phyloP scores from a whole-genome alignment of 2,888 invertebrate species.

The Drepana falcataria region DNA sequence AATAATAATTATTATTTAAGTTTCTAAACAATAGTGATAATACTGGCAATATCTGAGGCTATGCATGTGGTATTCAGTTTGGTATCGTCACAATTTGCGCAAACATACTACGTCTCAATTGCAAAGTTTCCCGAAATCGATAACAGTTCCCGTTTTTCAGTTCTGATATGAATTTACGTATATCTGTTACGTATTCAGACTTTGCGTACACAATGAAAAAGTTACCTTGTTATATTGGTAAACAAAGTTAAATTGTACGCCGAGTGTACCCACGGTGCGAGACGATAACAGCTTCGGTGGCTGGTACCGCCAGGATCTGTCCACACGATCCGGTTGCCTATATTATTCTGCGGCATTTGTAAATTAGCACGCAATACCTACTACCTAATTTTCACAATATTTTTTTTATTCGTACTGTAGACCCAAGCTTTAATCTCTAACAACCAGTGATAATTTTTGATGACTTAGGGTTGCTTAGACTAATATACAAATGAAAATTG shows the following conservation, averaged over 20 bases:
- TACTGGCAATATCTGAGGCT: too few species aligned
- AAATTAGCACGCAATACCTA: not conserved
- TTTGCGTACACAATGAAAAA: not conserved
- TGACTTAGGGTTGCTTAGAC: too few species aligned
- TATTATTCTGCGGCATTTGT: constrained; percentile 1
- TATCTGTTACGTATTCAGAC: not conserved
- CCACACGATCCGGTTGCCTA: constrained; percentile 28
- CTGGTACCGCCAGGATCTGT: constrained; percentile 58
- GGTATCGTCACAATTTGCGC: not conserved
- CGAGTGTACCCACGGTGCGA: not conserved
- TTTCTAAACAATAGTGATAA: too few species aligned
- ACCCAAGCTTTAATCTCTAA: too few species aligned
- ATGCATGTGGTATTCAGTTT: too few species aligned
- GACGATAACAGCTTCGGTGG: constrained; percentile 49
- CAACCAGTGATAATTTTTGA: too few species aligned
- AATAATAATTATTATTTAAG: too few species aligned
- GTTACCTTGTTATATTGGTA: not conserved
- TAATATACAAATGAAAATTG: too few species aligned
- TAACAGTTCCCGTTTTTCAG: not conserved
- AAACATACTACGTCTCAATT: not conserved
- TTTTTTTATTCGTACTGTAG: too few species aligned
- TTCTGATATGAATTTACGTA: not conserved
- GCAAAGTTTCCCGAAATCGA: not conserved
- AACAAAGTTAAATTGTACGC: constrained; percentile 3
- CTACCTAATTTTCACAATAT: too few species aligned